Evolutionary conservation across 2,113 vertebrate species (phyloP).

Genomic region (Gnathonemus longibarbis): DNA sequence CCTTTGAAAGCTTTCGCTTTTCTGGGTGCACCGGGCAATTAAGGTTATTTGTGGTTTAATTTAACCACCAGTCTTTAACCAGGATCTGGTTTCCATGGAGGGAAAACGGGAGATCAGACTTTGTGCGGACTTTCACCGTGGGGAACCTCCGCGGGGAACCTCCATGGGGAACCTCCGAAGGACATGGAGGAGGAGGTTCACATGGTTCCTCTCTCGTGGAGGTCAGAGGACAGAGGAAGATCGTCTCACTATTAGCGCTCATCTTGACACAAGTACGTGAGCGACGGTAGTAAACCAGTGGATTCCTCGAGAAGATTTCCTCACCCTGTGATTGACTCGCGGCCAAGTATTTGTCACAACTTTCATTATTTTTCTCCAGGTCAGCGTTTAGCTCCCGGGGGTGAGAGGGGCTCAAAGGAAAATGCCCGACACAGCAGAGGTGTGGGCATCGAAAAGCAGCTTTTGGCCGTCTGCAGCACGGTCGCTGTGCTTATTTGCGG

Average conservation of each 20-base stretch:
- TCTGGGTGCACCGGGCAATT: neutral
- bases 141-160: no score
- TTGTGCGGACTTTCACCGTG: neutral
- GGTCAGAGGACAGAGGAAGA: neutral
- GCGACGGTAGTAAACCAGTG: neutral
- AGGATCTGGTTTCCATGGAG: neutral
- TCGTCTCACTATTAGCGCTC: neutral
- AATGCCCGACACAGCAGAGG: neutral
- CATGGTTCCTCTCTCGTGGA: neutral
- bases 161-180: no score
- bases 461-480: neutral
- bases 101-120: neutral
- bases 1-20: neutral
- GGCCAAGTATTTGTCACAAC: neutral
- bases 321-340: neutral
- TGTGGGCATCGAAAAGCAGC: neutral
- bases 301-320: neutral
- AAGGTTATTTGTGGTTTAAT: neutral
- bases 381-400: neutral
- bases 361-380: slow-evolving; percentile 4
- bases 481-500: neutral
- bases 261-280: neutral
- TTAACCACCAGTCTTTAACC: neutral
- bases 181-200: neutral
- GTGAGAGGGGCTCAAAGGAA: neutral